Evolutionary conservation across 2,888 invertebrate genomes (phyloP).

Genomic region (Agonum fuliginosum): DNA sequence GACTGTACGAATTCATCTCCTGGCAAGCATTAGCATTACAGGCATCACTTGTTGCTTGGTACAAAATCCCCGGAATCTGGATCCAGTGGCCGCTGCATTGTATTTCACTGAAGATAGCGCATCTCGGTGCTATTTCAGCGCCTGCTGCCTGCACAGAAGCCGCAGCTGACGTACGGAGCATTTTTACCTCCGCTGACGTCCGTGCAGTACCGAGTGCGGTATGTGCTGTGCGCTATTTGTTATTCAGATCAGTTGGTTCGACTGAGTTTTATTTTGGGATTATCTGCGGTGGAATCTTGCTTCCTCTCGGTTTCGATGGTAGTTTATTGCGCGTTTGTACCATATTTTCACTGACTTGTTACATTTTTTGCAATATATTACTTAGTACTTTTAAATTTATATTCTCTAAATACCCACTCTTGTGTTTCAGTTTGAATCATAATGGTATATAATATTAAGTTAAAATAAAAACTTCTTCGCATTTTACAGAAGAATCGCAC

Average conservation of each 20-base stretch:
- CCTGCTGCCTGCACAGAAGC: background rate
- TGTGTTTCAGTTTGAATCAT: no score
- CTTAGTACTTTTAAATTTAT: no score
- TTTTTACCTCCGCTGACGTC: background rate
- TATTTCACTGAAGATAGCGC: constrained; percentile 48
- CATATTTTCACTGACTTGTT: no score
- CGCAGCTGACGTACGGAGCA: background rate
- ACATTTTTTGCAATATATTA: no score
- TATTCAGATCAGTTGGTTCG: constrained; percentile 31
- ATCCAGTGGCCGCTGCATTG: constrained; percentile 29
- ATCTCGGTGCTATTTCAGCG: constrained; percentile 51
- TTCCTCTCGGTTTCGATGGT: background rate
- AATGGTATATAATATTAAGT: no score
- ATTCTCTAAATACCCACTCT: no score
- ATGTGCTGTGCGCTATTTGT: constrained; percentile 13
- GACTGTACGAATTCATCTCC: no score
- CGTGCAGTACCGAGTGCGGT: background rate
- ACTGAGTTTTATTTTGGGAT: background rate
- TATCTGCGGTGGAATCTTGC: background rate
- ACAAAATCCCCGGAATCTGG: background rate
- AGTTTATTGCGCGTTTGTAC: background rate
- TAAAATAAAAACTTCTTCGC: no score
- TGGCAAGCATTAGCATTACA: no score
- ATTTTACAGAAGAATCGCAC: no score
- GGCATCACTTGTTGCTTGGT: background rate